Conservation (phyloP, 2,797 vertebrate genomes). For the Anas bernieri region DNA sequence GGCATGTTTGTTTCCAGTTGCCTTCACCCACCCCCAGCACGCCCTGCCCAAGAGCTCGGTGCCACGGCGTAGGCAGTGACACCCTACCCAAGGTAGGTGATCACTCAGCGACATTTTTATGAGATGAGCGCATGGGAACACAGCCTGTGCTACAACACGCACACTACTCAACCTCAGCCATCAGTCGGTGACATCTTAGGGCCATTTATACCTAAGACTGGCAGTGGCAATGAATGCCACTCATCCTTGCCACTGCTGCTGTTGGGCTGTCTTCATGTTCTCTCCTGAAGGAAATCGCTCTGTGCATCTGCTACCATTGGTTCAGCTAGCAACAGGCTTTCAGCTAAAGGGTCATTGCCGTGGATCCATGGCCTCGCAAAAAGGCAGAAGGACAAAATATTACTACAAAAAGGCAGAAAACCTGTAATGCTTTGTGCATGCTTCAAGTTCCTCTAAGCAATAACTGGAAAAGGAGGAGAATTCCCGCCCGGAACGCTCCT, state of each 20-base stretch:
- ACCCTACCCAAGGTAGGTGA: neutral
- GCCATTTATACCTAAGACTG: constrained; percentile 27
- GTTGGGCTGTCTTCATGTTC: neutral
- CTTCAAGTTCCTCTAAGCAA: neutral
- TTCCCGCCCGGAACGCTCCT: accelerated
- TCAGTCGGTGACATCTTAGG: neutral
- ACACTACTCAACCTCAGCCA: neutral
- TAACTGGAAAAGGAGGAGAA: neutral
- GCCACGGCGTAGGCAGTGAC: neutral
- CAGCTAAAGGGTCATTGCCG: neutral
- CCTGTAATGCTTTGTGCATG: neutral
- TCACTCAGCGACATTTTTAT: neutral
- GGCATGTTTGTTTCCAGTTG: accelerated
- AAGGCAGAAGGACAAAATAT: neutral
- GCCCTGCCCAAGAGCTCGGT: neutral
- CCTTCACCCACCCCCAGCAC: neutral
- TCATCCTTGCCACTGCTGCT: constrained; percentile 11
- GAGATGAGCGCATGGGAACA: neutral
- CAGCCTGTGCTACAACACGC: neutral
- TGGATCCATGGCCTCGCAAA: neutral
- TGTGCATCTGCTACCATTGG: constrained; percentile 15
- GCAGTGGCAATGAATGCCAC: constrained; percentile 25
- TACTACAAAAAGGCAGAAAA: neutral
- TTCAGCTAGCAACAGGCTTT: constrained; percentile 16
- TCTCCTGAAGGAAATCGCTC: constrained; percentile 44